A percentile compares a stretch with the other conserved stretches of the same genome.
These are phyloP conservation scores for Phyllostomus discolor DNA, from an alignment of 2,113 vertebrate species.

Conservation along the genomic window DNA sequence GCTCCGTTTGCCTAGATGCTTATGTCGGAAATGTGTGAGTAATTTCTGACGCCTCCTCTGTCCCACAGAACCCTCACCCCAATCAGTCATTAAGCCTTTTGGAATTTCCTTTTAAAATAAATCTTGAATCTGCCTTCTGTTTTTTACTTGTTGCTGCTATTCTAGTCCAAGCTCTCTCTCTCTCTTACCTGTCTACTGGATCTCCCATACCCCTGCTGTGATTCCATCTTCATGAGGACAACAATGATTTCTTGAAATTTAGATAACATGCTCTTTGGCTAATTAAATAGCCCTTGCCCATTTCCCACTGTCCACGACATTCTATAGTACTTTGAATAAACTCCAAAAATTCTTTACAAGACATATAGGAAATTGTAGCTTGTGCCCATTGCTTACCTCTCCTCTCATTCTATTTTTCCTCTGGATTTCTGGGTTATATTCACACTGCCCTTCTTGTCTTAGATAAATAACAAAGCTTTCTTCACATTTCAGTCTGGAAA, in stretches of 20 bases:
- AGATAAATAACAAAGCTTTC: neutral
- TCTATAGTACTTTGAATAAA: neutral
- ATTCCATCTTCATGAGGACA: neutral
- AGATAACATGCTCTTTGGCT: neutral
- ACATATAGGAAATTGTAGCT: neutral
- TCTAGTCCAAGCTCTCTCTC: neutral
- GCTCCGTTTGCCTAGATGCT: neutral
- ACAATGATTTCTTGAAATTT: neutral
- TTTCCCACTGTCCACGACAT: neutral
- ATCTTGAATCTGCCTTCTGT: neutral
- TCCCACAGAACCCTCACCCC: neutral
- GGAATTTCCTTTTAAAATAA: neutral
- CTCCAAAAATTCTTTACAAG: neutral
- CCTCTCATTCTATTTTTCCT: neutral
- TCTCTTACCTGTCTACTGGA: neutral
- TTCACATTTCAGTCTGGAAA: neutral
- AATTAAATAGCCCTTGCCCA: neutral
- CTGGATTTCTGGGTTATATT: neutral
- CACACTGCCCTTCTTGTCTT: neutral
- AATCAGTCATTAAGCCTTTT: neutral
- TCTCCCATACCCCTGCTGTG: neutral
- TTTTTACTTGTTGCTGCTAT: neutral
- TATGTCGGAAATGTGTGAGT: neutral
- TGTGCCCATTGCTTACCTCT: no score
- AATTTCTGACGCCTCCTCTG: neutral